These are phyloP conservation scores for Cosmopolites sordidus DNA, from an alignment of 2,888 invertebrate species.

Conservation along the genomic window DNA sequence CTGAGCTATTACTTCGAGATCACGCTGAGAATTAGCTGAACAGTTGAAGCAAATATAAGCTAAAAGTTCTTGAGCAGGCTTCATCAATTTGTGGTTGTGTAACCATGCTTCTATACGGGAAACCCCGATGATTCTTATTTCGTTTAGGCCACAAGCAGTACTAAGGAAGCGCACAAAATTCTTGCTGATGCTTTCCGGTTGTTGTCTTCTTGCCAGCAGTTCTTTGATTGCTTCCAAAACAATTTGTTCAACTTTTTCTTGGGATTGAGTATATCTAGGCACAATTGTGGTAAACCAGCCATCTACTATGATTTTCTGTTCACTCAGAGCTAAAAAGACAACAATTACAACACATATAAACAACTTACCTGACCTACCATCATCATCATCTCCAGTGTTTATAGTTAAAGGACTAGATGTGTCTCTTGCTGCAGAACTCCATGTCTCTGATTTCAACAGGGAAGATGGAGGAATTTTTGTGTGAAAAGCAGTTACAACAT, in stretches of 20 bases:
- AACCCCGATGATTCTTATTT: slow-evolving; percentile 75
- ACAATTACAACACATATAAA: no score
- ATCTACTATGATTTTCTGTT: slow-evolving; percentile 47
- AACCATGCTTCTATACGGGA: slow-evolving; percentile 88
- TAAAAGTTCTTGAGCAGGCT: slow-evolving; percentile 86
- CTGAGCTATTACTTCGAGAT: slow-evolving; percentile 68
- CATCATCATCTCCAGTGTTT: slow-evolving; percentile 57
- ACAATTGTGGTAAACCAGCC: slow-evolving; percentile 50
- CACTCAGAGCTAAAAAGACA: slow-evolving; percentile 42
- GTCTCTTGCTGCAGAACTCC: slow-evolving; percentile 49
- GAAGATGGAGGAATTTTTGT: slow-evolving; percentile 72
- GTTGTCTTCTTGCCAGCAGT: slow-evolving; percentile 78
- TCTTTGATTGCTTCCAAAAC: slow-evolving; percentile 86
- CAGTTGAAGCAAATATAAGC: slow-evolving; percentile 90
- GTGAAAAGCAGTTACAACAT: slow-evolving; percentile 80
- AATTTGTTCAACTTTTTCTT: slow-evolving; percentile 71
- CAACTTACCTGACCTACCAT: no score
- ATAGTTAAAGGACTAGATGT: slow-evolving; percentile 48
- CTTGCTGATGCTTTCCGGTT: slow-evolving; percentile 81
- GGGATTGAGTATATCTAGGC: slow-evolving; percentile 58
- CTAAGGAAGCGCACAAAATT: slow-evolving; percentile 84
- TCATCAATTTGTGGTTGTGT: slow-evolving; percentile 91
- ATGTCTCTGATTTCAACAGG: slow-evolving; percentile 62
- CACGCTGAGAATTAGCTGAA: slow-evolving; percentile 61
- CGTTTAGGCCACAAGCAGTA: slow-evolving; percentile 79